Conservation (phyloP, 2,113 vertebrate species). For the Canis aureus region DNA sequence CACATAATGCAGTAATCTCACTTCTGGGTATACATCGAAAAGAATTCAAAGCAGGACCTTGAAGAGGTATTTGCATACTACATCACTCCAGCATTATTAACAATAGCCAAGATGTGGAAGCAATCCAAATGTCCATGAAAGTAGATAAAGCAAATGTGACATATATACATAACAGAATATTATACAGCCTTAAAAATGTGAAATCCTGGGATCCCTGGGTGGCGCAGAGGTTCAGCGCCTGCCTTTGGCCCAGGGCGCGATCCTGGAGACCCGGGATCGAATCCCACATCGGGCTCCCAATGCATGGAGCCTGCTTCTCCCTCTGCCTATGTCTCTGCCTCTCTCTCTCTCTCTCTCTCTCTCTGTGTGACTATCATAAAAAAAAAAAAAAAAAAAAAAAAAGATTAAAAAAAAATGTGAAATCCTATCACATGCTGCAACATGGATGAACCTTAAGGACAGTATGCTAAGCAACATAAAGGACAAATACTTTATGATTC, state of each 20-base stretch:
- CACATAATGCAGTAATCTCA: not conserved
- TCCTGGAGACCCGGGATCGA: too few relatives aligned
- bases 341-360: too few relatives aligned
- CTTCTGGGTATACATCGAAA: not conserved
- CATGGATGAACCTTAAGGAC: not conserved
- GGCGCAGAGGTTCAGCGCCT: too few relatives aligned
- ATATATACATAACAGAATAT: not conserved
- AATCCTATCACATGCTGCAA: not conserved
- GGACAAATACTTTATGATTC: not conserved
- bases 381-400: too few relatives aligned
- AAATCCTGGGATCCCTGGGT: not conserved
- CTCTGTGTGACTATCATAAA: too few relatives aligned
- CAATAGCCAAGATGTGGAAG: slow-evolving; percentile 14
- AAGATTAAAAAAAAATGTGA: not conserved
- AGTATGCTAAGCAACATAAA: slow-evolving; percentile 39
- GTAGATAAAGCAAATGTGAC: slow-evolving; percentile 34
- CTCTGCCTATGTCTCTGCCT: too few relatives aligned
- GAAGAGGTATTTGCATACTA: not conserved
- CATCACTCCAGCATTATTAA: not conserved
- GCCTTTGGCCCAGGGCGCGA: too few relatives aligned
- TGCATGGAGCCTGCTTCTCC: too few relatives aligned
- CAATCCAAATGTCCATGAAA: not conserved
- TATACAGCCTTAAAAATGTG: not conserved
- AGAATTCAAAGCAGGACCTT: slow-evolving; percentile 42
- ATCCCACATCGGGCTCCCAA: too few relatives aligned